A percentile compares a stretch with the other conserved stretches of the same genome.
Conservation (phyloP, 2,888 invertebrate genomes). For the Cryptus viduatorius region DNA sequence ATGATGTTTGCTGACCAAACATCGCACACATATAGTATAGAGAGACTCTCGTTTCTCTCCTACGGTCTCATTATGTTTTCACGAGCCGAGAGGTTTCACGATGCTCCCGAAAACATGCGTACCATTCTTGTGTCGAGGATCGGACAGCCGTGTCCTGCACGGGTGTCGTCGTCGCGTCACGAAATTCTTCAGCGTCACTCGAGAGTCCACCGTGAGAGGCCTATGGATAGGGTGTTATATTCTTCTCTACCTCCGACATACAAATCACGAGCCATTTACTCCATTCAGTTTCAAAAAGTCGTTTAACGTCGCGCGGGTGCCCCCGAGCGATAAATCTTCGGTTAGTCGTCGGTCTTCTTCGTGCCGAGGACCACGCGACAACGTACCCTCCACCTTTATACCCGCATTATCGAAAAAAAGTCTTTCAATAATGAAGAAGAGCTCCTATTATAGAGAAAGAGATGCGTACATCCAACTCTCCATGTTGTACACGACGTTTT, state of each 20-base stretch:
- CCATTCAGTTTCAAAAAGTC: slow-evolving; percentile 80
- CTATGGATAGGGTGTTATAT: slow-evolving; percentile 29
- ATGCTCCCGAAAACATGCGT: slow-evolving; percentile 79
- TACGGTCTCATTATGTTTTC: slow-evolving; percentile 78
- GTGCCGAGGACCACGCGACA: slow-evolving; percentile 43
- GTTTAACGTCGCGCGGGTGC: slow-evolving; percentile 80
- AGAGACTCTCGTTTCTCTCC: slow-evolving; percentile 63
- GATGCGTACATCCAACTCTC: not conserved
- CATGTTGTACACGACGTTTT: not conserved
- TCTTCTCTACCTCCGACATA: slow-evolving; percentile 74
- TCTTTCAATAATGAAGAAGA: slow-evolving; percentile 3
- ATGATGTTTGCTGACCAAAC: slow-evolving; percentile 68
- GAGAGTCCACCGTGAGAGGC: not conserved
- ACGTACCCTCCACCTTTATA: not conserved
- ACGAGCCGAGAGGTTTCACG: slow-evolving; percentile 63
- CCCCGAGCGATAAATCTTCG: slow-evolving; percentile 78
- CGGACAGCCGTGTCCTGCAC: slow-evolving; percentile 57
- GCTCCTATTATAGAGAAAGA: not conserved
- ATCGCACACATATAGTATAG: slow-evolving; percentile 36
- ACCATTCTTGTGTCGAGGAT: slow-evolving; percentile 74
- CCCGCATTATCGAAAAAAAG: slow-evolving; percentile 25
- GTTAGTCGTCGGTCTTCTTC: slow-evolving; percentile 36
- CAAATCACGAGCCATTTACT: slow-evolving; percentile 84
- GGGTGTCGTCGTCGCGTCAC: slow-evolving; percentile 49
- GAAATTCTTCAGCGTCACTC: slow-evolving; percentile 24